phyloP scores from a whole-genome alignment of 1,140 invertebrate species.

The Teleopsis dalmanni region DNA sequence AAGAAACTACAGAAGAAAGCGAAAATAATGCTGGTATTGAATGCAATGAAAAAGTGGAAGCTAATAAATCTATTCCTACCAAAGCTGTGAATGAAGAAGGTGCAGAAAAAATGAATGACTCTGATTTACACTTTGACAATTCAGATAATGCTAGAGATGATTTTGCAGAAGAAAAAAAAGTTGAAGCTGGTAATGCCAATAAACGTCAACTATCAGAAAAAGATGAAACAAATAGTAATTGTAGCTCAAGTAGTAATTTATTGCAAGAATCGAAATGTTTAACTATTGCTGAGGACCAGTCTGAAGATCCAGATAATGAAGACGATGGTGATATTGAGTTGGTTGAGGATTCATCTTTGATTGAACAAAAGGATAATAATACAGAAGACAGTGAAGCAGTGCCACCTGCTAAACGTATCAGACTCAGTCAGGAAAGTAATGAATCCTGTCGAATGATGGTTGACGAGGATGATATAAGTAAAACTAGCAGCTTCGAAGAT shows the following conservation, averaged over 20 bases:
- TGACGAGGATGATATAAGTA: slow-evolving; percentile 7
- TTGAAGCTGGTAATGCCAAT: not conserved
- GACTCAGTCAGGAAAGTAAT: slow-evolving; percentile 23
- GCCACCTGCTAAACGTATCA: slow-evolving; percentile 21
- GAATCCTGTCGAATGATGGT: not conserved
- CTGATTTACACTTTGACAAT: slow-evolving; percentile 24
- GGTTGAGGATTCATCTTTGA: slow-evolving; percentile 5
- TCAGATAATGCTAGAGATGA: slow-evolving; percentile 40
- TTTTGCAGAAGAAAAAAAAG: slow-evolving; percentile 18
- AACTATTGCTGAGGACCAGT: slow-evolving; percentile 11
- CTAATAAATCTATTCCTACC: no score
- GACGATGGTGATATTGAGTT: slow-evolving; percentile 14
- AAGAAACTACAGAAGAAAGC: not conserved
- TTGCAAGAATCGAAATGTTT: slow-evolving; percentile 15
- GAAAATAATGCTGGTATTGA: not conserved
- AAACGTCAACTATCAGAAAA: slow-evolving; percentile 12
- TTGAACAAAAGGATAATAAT: slow-evolving; percentile 4
- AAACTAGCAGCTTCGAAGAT: not conserved
- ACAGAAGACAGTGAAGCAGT: not conserved
- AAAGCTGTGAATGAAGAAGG: no score
- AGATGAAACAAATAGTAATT: slow-evolving; percentile 10
- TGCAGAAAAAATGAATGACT: slow-evolving; percentile 1
- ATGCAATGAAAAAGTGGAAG: slow-evolving; percentile 7
- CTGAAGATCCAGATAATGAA: slow-evolving; percentile 5
- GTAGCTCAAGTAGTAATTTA: slow-evolving; percentile 30